phyloP scores from a whole-genome alignment of 2,888 invertebrate species.

The Autographa gamma region DNA sequence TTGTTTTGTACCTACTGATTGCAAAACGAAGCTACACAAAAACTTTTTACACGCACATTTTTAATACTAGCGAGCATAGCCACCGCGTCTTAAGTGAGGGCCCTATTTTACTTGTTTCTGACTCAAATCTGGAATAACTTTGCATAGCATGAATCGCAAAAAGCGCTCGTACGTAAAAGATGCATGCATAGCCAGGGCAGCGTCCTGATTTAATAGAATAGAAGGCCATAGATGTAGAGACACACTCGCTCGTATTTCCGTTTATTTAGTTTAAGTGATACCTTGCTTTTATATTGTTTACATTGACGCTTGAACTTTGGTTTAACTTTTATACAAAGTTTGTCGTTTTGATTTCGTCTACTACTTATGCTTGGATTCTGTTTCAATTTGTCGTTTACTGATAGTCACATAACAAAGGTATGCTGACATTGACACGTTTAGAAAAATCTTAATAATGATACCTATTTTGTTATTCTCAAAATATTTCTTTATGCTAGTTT shows the following conservation, averaged over 20 bases:
- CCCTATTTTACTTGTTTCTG: conserved; percentile 73
- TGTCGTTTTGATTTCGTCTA: not conserved
- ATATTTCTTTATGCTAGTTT: no score
- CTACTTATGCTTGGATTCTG: no score
- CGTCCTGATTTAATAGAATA: conserved; percentile 85
- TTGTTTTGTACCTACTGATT: not conserved
- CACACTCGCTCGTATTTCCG: conserved; percentile 63
- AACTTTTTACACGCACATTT: conserved; percentile 44
- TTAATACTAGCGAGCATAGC: conserved; percentile 26
- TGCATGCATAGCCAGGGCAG: conserved; percentile 63
- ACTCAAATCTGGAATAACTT: conserved; percentile 82
- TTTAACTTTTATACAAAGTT: not conserved
- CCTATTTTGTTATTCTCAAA: no score
- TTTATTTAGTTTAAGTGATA: conserved; percentile 63
- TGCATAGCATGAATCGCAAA: conserved; percentile 85
- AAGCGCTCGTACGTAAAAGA: conserved; percentile 73
- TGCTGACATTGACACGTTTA: no score
- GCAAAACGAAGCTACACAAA: not conserved
- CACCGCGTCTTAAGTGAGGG: conserved; percentile 51
- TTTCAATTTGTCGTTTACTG: no score
- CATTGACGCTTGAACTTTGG: conserved; percentile 58
- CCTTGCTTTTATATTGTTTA: conserved; percentile 63
- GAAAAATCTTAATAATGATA: no score
- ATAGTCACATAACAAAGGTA: no score
- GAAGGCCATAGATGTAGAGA: conserved; percentile 71